Base-by-base conservation (phyloP, 1,140 invertebrate species). In the Macrosteles quadrilineatus region DNA sequence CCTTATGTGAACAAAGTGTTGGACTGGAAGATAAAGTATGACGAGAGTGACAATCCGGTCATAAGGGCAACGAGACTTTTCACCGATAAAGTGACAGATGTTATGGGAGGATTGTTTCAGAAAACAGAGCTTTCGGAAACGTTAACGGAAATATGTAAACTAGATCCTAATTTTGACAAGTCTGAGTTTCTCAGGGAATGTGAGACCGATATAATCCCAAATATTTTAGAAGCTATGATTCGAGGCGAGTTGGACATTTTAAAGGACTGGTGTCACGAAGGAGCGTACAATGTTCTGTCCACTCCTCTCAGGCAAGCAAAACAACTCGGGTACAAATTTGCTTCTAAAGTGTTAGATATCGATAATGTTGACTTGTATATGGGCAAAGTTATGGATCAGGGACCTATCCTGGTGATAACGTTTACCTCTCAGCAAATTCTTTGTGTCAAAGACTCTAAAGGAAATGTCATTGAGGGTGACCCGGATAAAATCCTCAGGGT, bases 381-480 rank as follows among this genome's bases (percentile, higher is more conserved):
- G 89, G 98, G 96, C 0, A 98, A 99, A 84, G 93, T 99, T 73
- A 98, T 99, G 94, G 97, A 99, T 64, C 97, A 99, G 80, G 98
- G 98, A 0, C 98, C 98, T 6, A 96, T 99, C 3, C 81, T 99
- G 45, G 91, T 99, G 2, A 93, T 99, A 63, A 94, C 88, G 71
- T 99, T 99, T 83, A 91, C 93, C 76, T 91, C 95, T 0, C 98
- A 99, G 77, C 96, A 99, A 83, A 97, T 99, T 47, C 91, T 96
- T 87, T 96, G 91, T 75, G 88, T 99, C 0, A 86, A 89, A 73
- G 94, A 99, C 81, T 76, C 77, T 0, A 89, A 90, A 71, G 91
- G 91, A 66, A 91, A 93, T 74, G 88, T 99, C 0, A 88, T 99
- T 0, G 96, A 99, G 82, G 98, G 98, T 23, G 91, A 97, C 85